These are phyloP conservation scores for Ectropis crepuscularia DNA, from an alignment of 2,888 invertebrate species.

Conservation along the genomic window DNA sequence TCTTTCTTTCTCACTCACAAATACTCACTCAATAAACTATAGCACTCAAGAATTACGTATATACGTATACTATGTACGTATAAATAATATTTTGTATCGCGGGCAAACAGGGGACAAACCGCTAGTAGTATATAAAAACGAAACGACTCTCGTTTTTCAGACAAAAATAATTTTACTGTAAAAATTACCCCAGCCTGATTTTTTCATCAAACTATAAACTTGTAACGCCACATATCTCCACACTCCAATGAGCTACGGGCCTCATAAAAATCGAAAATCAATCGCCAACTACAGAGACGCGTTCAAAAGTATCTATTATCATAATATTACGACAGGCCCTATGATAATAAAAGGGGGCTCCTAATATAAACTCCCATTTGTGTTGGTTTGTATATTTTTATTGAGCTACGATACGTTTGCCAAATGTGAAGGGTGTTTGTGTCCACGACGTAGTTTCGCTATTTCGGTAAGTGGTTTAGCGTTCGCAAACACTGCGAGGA, in stretches of 20 bases:
- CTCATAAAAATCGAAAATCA: constrained; percentile 55
- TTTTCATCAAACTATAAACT: neutral
- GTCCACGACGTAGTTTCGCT: constrained; percentile 27
- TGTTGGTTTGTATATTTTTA: constrained; percentile 40
- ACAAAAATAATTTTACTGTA: no score
- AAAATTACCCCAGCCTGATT: no score
- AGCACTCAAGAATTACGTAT: no score
- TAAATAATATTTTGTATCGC: no score
- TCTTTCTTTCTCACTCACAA: no score
- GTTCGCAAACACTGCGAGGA: constrained; percentile 17
- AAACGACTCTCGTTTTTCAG: no score
- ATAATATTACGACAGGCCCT: constrained; percentile 61
- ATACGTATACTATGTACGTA: no score
- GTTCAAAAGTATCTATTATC: constrained; percentile 61
- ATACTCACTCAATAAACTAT: no score
- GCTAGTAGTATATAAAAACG: no score
- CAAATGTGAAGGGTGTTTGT: constrained; percentile 28
- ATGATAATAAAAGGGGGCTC: constrained; percentile 13
- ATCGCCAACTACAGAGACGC: constrained; percentile 60
- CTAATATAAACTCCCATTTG: constrained; percentile 27
- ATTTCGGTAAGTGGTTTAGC: constrained; percentile 33
- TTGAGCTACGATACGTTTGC: constrained; percentile 36
- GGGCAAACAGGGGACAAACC: no score
- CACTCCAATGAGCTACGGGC: constrained; percentile 28
- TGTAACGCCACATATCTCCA: neutral